phyloP scores from a whole-genome alignment of 2,113 vertebrate genomes.

The Cebidichthys violaceus region DNA sequence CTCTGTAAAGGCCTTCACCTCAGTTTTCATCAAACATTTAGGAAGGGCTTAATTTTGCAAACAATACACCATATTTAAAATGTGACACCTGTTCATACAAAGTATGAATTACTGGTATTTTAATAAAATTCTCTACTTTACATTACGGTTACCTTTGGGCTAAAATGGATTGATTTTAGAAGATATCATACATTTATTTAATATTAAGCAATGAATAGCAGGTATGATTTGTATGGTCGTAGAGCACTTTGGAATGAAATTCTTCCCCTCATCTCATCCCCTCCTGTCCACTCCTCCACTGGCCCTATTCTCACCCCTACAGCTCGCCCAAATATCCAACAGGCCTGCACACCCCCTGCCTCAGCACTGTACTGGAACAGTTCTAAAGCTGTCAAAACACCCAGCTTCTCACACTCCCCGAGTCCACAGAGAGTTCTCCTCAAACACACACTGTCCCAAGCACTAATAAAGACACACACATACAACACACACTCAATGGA shows the following conservation, averaged over 20 bases:
- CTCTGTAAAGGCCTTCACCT: background rate
- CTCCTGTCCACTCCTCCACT: conserved; percentile 45
- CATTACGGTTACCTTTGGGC: background rate
- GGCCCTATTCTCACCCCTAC: conserved; percentile 66
- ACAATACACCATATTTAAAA: background rate
- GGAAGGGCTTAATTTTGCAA: background rate
- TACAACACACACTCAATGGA: conserved; percentile 51
- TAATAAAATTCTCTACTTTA: conserved; percentile 9
- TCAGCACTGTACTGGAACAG: conserved; percentile 65
- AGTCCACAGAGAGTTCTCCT: conserved; percentile 64
- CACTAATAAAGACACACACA: conserved; percentile 59
- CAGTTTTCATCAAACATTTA: background rate
- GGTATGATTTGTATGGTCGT: conserved; percentile 32
- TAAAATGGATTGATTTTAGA: conserved; percentile 11
- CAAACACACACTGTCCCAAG: conserved; percentile 55
- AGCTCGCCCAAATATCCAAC: conserved; percentile 60
- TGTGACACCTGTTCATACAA: background rate
- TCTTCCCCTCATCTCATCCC: conserved; percentile 34
- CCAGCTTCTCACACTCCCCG: conserved; percentile 77
- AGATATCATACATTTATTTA: conserved; percentile 12
- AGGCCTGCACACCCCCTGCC: conserved; percentile 62
- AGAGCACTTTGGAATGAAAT: conserved; percentile 29
- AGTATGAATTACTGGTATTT: background rate
- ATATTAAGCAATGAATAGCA: conserved; percentile 27
- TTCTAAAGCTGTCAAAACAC: conserved; percentile 82